phyloP scores from a whole-genome alignment of 2,888 invertebrate genomes.

The Malacosoma neustria region DNA sequence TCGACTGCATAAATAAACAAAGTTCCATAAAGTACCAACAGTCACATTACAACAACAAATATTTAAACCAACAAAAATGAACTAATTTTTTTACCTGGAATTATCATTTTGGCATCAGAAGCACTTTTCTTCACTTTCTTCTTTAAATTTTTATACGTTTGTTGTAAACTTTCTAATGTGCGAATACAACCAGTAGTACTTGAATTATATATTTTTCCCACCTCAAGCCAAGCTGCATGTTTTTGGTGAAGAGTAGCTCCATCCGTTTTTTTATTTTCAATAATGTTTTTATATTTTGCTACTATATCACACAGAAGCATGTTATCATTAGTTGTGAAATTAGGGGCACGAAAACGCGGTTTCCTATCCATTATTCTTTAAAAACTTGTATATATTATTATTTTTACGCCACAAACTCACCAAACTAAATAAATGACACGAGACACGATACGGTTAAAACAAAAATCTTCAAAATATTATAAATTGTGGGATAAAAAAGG shows the following conservation, averaged over 20 bases:
- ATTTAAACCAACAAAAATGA: background rate
- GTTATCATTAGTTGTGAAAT: constrained; percentile 2
- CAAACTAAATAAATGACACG: background rate
- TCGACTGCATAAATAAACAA: constrained; percentile 1
- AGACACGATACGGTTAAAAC: too few species aligned
- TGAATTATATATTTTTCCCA: background rate
- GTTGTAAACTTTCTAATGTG: constrained; percentile 3
- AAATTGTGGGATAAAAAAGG: too few species aligned
- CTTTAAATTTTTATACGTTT: constrained; percentile 1
- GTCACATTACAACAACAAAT: background rate
- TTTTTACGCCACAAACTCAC: too few species aligned
- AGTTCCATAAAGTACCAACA: background rate
- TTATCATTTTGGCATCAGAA: constrained; percentile 2
- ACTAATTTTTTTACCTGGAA: constrained; percentile 1
- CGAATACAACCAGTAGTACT: background rate
- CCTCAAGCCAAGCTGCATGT: constrained; percentile 1
- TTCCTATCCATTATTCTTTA: background rate
- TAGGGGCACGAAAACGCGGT: background rate
- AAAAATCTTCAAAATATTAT: too few species aligned
- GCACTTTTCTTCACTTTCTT: constrained; percentile 1
- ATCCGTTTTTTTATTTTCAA: constrained; percentile 5
- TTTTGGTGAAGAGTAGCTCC: constrained; percentile 2
- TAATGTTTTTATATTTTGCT: constrained; percentile 3
- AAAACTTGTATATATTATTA: too few species aligned
- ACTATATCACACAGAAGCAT: constrained; percentile 3